Base-by-base conservation (phyloP, 1,140 invertebrate genomes). In the Drosophila aff. region DNA sequence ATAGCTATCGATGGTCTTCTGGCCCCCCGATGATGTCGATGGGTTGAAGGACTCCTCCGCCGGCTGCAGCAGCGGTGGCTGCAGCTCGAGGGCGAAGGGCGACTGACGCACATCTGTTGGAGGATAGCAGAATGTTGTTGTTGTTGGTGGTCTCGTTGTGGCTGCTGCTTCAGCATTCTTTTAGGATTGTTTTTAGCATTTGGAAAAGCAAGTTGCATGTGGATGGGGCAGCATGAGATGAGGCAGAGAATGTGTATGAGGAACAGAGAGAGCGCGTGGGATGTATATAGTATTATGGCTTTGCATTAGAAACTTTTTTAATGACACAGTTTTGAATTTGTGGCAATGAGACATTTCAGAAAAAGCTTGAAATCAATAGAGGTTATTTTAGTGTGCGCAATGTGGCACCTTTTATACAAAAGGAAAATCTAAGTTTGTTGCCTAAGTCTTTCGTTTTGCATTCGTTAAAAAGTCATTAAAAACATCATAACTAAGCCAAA, bases 11-110 rank as follows among this genome's bases (percentile, higher is more conserved):
- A 87, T 53, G 46, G 85, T 63, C 31, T 66, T 72, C 61, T 55
- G 21, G 47, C 31, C 44, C 66, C 63, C 46, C 2, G 18, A 23
- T 1, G 28, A 33, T 8, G 62, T 50, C 26, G 49, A 52, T 33
- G 50, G 31, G 50, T 72, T 76, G 75, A 85, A 85, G 16, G 79
- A 41, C n/a, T 63, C 65, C 53, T 74, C 63, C 36, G 69, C 63
- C 36, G 69, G 63, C 28, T 73, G 64, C 50, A 81, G 41, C 68
- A 91, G 67, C 49, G 91, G 84, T 21, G 91, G 91, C 76, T 92
- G 91, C 69, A 92, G 81, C 59, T 92, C 85, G 83, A 83, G 91
- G 61, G 91, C 72, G 76, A 92, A 92, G 71, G 91, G 87, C 67
- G 91, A 81, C 57, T 80, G 80, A 66, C 86, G 83, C 59, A 85